Evolutionary conservation across 2,113 vertebrate species (phyloP).

Genomic region (Panurus biarmicus): DNA sequence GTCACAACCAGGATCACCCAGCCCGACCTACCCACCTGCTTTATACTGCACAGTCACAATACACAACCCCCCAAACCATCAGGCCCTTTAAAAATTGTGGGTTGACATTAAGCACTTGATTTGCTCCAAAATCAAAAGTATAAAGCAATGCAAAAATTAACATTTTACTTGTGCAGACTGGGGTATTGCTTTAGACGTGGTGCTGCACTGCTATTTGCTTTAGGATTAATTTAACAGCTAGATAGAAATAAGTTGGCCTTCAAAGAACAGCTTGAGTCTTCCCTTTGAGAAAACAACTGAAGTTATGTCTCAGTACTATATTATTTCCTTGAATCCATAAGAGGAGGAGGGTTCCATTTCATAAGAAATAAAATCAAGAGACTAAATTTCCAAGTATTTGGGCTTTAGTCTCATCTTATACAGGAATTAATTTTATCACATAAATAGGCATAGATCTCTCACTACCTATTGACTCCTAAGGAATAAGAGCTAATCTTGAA

Average conservation of each 20-base stretch:
- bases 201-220: conserved; percentile 6
- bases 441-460: neutral
- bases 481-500: neutral
- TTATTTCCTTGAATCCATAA: neutral
- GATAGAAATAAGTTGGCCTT: neutral
- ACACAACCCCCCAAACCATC: too few species aligned
- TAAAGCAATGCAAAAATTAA: neutral
- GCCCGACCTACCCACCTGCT: neutral
- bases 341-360: neutral
- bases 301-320: neutral
- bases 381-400: neutral
- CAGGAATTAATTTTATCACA: conserved; percentile 17
- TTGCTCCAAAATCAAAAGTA: neutral
- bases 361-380: conserved; percentile 2
- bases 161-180: neutral
- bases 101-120: neutral
- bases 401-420: neutral
- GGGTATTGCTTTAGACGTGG: neutral
- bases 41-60: neutral
- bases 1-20: neutral
- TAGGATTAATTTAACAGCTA: conserved; percentile 13
- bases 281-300: conserved; percentile 9
- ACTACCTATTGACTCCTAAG: neutral
- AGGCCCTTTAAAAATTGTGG: neutral
- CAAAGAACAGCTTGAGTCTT: neutral